These are phyloP conservation scores for Athalia cordata DNA, from an alignment of 2,888 invertebrate genomes.

Conservation along the genomic window DNA sequence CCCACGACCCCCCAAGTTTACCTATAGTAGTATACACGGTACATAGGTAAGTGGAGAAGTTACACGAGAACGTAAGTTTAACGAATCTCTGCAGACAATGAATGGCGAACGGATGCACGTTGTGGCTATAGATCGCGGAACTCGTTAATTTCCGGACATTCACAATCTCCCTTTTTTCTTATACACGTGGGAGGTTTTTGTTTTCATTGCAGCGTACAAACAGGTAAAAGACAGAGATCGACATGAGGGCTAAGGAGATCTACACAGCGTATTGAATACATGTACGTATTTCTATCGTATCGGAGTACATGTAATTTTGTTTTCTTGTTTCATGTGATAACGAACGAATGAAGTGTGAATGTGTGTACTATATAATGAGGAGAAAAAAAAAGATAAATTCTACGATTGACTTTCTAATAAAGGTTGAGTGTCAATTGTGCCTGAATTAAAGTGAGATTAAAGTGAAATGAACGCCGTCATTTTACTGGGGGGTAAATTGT, in stretches of 20 bases:
- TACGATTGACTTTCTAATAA: constrained; percentile 24
- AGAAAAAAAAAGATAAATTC: not conserved
- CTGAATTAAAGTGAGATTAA: constrained; percentile 17
- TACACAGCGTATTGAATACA: not conserved
- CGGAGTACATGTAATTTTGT: too few relatives aligned
- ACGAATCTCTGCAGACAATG: constrained; percentile 29
- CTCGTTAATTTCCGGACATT: constrained; percentile 24
- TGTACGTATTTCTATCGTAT: not conserved
- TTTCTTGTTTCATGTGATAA: too few relatives aligned
- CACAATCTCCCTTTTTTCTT: not conserved
- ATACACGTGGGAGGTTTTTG: constrained; percentile 1
- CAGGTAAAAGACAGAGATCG: not conserved
- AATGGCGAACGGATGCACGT: constrained; percentile 36
- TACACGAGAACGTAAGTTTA: constrained; percentile 24
- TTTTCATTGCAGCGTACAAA: not conserved
- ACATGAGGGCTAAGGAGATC: not conserved
- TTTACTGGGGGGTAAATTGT: constrained; percentile 7
- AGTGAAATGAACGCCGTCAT: constrained; percentile 9
- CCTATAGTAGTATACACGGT: too few relatives aligned
- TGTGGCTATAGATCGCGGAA: constrained; percentile 4
- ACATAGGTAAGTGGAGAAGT: not conserved
- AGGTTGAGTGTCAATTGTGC: constrained; percentile 27
- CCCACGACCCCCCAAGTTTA: not conserved
- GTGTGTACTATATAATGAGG: not conserved
- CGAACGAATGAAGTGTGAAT: not conserved